phyloP scores from a whole-genome alignment of 2,113 vertebrate species.

The Propithecus coquereli region DNA sequence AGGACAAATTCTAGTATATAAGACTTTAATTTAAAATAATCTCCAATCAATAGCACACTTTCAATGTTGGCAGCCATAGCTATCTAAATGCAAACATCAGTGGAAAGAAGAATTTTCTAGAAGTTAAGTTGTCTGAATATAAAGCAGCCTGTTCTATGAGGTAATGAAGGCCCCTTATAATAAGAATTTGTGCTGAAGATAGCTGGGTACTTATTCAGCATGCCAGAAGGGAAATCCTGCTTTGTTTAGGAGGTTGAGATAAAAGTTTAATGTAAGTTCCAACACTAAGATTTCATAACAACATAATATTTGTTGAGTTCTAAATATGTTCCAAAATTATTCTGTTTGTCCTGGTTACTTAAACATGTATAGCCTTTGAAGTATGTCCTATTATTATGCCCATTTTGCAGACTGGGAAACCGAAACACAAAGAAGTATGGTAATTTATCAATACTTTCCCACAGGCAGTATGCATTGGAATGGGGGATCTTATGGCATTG shows the following conservation, averaged over 20 bases:
- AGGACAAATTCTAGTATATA: constrained; percentile 55
- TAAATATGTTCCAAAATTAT: background rate
- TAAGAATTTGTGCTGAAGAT: background rate
- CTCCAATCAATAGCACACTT: constrained; percentile 31
- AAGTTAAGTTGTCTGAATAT: background rate
- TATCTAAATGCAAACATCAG: constrained; percentile 32
- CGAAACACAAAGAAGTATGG: background rate
- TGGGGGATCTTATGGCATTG: background rate
- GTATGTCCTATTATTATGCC: background rate
- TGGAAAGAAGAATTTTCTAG: constrained; percentile 1
- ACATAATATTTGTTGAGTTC: background rate
- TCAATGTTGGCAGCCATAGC: background rate
- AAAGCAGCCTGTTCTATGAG: background rate
- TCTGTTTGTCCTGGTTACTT: background rate
- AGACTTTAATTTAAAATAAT: constrained; percentile 59
- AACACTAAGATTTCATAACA: background rate
- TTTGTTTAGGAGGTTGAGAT: background rate
- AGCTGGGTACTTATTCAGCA: background rate
- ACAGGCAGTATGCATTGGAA: background rate
- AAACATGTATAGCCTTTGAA: background rate
- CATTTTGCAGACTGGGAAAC: background rate
- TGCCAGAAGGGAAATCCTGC: background rate
- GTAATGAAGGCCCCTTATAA: background rate
- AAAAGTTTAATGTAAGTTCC: background rate
- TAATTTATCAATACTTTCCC: background rate